Evolutionary conservation across 2,888 invertebrate genomes (phyloP).

Genomic region (Pinctada fucata): DNA sequence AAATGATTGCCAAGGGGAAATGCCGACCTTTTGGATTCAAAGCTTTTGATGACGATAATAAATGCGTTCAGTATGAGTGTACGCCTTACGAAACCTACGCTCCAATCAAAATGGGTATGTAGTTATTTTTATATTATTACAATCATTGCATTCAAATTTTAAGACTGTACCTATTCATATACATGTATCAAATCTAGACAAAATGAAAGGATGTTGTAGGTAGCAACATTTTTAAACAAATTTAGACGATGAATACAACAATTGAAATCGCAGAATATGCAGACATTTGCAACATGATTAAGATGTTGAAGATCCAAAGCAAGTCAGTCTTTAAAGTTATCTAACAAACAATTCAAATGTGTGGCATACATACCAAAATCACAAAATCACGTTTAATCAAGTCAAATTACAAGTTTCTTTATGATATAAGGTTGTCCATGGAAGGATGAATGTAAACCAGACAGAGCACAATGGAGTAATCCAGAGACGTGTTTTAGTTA

Average conservation of each 20-base stretch:
- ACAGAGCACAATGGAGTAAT: constrained; percentile 22
- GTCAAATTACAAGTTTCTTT: not conserved
- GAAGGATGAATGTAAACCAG: constrained; percentile 21
- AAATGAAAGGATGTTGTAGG: too few species aligned
- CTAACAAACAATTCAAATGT: not conserved
- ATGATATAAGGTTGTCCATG: constrained; percentile 23
- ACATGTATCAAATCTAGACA: too few species aligned
- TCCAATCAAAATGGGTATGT: constrained; percentile 28
- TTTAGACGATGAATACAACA: too few species aligned
- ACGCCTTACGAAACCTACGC: constrained; percentile 26
- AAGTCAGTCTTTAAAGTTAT: not conserved
- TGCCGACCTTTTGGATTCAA: constrained; percentile 29
- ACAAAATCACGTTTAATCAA: too few species aligned
- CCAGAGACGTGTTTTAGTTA: constrained; percentile 19
- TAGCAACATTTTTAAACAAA: too few species aligned
- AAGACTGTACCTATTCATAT: too few species aligned
- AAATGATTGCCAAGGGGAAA: not conserved
- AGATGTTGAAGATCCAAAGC: not conserved
- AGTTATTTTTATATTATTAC: not conserved
- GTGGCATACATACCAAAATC: too few species aligned
- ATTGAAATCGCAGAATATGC: not conserved
- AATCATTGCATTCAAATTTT: too few species aligned
- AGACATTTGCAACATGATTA: not conserved
- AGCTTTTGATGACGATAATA: constrained; percentile 23
- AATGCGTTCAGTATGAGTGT: constrained; percentile 33